Base-by-base conservation (phyloP, 1,140 invertebrate species). In the Chrysoperla carnea region DNA sequence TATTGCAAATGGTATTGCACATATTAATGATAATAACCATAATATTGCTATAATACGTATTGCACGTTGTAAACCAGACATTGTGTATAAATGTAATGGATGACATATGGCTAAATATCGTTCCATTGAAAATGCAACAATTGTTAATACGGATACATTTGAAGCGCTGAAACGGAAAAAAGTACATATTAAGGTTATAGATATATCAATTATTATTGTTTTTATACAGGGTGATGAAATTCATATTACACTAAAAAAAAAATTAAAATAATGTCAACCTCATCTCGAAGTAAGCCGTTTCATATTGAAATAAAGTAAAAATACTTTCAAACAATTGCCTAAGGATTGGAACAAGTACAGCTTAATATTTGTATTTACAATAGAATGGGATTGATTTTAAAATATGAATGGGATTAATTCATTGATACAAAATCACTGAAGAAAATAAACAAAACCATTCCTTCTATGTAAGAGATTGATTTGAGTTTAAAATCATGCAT, bases 41-140 rank as follows among this genome's bases (percentile, higher is more conserved):
- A 89, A 66, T 8, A 67, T 63, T 2, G 75, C 62, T 37, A 94
- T 89, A 37, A 90, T 84, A 29, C 78, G 71, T n/a, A 84, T 54
- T 1, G 86, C 84, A 27, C 87, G 66, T 36, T 80, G 74, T 31
- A 90, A 67, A 6, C 81, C 81, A 0, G 81, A 81, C 68, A 89
- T 81, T 4, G 76, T 76, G 54, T 88, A 78, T 13, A 76, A 65
- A 48, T 80, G 75, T 31, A 94, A 61, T 0, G 89, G 88, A 60
- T 93, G 81, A 54, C 89, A 94, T 50, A 96, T 93, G 11, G 90
- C 90, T 27, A 93, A 58, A 64, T 93, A 95, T 36, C 89, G 69
- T 60, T 88, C 84, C 52, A 78, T 75, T 0, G 84, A 85, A 61
- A 90, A 90, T 14, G 82, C 81, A 11, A 89, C 83, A 48, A 95